A percentile compares a stretch with the other conserved stretches of the same genome.
Evolutionary conservation across 92 coral and sea anemone species (phyloP).

Genomic region (Bergia puertoricense): DNA sequence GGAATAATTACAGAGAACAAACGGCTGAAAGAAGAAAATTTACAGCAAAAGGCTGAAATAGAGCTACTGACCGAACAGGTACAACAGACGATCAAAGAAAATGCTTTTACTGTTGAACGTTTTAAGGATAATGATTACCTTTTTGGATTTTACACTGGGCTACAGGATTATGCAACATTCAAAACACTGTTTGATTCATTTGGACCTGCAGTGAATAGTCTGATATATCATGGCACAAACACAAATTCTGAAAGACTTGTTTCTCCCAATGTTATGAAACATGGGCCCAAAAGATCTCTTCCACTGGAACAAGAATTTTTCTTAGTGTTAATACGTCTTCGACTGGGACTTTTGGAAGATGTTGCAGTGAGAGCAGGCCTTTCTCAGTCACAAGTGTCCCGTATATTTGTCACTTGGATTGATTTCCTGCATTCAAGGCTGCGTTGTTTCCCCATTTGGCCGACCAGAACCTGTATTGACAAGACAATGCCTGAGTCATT

Average conservation of each 20-base stretch:
- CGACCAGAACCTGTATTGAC: conserved; percentile 49
- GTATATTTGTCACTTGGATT: conserved; percentile 63
- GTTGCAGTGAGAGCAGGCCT: conserved; percentile 63
- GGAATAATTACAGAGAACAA: conserved; percentile 37
- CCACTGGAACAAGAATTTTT: conserved; percentile 65
- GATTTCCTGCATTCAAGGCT: conserved; percentile 60
- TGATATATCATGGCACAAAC: conserved; percentile 53
- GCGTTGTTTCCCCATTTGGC: conserved; percentile 61
- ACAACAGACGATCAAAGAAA: neutral
- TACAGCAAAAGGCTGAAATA: neutral
- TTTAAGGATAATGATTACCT: conserved; percentile 60
- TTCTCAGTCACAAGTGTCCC: conserved; percentile 54
- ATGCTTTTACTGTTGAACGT: conserved; percentile 45
- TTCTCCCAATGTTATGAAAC: conserved; percentile 39
- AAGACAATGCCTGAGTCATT: conserved; percentile 60
- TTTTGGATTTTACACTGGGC: conserved; percentile 61
- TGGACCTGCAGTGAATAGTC: conserved; percentile 60
- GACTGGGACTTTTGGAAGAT: conserved; percentile 65
- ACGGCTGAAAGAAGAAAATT: conserved; percentile 29
- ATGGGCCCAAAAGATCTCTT: conserved; percentile 63
- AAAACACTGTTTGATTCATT: conserved; percentile 49
- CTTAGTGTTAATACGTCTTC: conserved; percentile 51
- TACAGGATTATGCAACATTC: conserved; percentile 62
- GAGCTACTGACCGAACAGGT: no score
- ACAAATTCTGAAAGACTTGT: conserved; percentile 49